Evolutionary conservation across 2,797 vertebrate genomes (phyloP).

Genomic region (Poecilia picta): DNA sequence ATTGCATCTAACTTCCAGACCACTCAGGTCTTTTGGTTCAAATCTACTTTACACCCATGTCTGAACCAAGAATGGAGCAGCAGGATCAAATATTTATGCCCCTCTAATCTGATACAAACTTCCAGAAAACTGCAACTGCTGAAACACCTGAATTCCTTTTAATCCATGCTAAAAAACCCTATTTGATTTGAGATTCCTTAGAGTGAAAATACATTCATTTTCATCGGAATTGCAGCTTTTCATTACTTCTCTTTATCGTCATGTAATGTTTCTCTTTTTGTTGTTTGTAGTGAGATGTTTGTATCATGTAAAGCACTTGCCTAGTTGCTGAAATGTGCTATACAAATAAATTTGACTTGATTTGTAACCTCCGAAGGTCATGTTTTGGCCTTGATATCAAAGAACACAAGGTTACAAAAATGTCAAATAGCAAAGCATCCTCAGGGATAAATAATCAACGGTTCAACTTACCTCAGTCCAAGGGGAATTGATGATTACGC

Average conservation of each 20-base stretch:
- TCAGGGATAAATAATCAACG: conserved; percentile 23
- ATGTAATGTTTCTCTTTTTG: too few species aligned
- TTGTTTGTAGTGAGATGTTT: background rate
- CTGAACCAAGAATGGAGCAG: too few species aligned
- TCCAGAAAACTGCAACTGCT: too few species aligned
- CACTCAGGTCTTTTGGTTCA: background rate
- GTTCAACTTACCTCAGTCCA: conserved; percentile 29
- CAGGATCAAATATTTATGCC: too few species aligned
- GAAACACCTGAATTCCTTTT: too few species aligned
- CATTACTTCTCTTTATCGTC: too few species aligned
- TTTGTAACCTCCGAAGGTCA: background rate
- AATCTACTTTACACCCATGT: too few species aligned
- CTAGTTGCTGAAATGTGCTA: background rate
- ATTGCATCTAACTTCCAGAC: background rate
- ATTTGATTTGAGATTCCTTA: too few species aligned
- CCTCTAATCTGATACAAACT: too few species aligned
- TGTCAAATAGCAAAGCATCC: background rate
- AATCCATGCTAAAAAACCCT: too few species aligned
- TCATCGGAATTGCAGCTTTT: too few species aligned
- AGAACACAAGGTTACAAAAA: conserved; percentile 20
- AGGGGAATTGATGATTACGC: conserved; percentile 25
- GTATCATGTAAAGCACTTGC: background rate
- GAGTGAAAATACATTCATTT: too few species aligned
- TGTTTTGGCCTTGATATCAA: conserved; percentile 4
- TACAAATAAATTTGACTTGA: background rate